A percentile compares a stretch with the other conserved stretches of the same genome.
Evolutionary conservation across 2,797 vertebrate genomes (phyloP).

Genomic region (Gadopsis bispinosus): DNA sequence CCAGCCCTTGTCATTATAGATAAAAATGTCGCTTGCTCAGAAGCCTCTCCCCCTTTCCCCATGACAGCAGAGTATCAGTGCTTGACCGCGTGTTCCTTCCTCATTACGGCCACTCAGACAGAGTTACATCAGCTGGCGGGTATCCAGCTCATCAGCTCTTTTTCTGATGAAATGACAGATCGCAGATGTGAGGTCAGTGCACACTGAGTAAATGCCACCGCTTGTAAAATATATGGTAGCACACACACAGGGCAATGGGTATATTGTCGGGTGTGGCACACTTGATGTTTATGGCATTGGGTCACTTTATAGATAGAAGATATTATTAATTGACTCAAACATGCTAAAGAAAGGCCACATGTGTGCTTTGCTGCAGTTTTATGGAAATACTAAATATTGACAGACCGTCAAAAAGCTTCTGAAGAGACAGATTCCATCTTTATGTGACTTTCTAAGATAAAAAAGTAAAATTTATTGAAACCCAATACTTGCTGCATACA

Average conservation of each 20-base stretch:
- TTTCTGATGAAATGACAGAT: conserved; percentile 65
- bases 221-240: conserved; percentile 31
- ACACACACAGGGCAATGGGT: conserved; percentile 31
- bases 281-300: background rate
- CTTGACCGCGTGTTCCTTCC: conserved; percentile 51
- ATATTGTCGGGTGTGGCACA: background rate
- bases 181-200: conserved; percentile 43
- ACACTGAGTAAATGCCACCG: background rate
- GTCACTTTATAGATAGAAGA: conserved; percentile 18
- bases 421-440: background rate
- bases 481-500: conserved; percentile 18
- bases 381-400: background rate
- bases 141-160: conserved; percentile 55
- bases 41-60: conserved; percentile 24
- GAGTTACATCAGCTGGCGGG: conserved; percentile 60
- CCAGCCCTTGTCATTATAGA: conserved; percentile 61
- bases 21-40: conserved; percentile 60
- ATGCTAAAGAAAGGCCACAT: background rate
- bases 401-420: conserved; percentile 7
- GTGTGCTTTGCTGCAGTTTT: background rate
- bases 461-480: background rate
- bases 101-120: conserved; percentile 66
- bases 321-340: background rate
- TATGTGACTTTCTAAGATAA: background rate
- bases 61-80: conserved; percentile 54